Conservation (phyloP, 2,113 vertebrate genomes). For the Furnarius figulus region DNA sequence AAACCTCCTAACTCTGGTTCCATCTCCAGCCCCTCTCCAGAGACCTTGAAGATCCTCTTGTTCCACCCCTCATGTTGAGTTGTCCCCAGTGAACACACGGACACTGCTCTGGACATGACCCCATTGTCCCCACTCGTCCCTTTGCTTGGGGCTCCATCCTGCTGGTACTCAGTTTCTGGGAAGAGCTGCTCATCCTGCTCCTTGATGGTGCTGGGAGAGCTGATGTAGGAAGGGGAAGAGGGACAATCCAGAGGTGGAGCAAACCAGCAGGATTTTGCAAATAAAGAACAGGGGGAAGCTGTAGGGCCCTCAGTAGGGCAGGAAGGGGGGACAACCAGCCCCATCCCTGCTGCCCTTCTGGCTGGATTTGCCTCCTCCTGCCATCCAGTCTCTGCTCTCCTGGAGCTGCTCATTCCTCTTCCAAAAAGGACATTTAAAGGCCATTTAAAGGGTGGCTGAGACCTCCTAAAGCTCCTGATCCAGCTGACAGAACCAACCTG, state of each 20-base stretch:
- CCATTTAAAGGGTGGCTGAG: neutral
- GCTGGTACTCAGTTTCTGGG: neutral
- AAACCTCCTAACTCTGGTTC: neutral
- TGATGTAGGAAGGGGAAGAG: neutral
- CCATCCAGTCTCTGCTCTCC: neutral
- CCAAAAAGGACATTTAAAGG: neutral
- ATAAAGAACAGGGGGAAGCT: neutral
- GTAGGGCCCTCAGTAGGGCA: neutral
- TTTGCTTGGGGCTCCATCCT: neutral
- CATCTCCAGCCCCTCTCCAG: neutral
- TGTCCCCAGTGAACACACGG: neutral
- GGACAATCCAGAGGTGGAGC: accelerated
- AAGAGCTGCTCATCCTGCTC: neutral
- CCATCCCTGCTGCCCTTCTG: neutral
- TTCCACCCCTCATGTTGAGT: neutral
- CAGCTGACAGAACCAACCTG: neutral
- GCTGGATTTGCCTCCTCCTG: neutral
- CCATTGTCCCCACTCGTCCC: neutral
- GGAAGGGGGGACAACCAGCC: neutral
- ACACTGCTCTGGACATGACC: neutral
- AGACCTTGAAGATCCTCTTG: neutral
- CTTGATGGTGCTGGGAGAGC: neutral
- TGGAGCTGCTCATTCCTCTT: neutral
- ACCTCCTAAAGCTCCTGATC: neutral
- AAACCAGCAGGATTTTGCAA: neutral